Conservation (phyloP, 2,797 vertebrate species). For the Protonibea diacanthus region DNA sequence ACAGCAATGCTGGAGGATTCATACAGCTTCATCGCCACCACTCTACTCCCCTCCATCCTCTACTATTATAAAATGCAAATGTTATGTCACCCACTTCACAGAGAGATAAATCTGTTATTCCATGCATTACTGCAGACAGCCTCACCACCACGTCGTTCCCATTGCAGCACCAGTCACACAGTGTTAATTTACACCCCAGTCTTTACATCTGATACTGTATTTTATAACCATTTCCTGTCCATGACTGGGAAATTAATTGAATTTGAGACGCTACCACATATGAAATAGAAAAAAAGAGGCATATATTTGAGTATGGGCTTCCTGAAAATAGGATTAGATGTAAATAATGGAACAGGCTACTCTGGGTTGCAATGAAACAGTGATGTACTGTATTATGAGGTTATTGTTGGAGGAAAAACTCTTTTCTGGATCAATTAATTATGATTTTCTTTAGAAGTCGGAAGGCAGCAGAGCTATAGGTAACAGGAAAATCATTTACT, state of each 20-base stretch:
- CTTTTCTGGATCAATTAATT: neutral
- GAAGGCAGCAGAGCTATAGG: neutral
- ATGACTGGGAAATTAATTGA: constrained; percentile 41
- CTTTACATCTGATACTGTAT: constrained; percentile 22
- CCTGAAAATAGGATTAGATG: constrained; percentile 25
- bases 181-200: constrained; percentile 42
- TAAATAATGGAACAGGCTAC: neutral
- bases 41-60: constrained; percentile 27
- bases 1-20: constrained; percentile 52
- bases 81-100: constrained; percentile 65
- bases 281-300: constrained; percentile 15
- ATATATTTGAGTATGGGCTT: constrained; percentile 20
- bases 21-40: constrained; percentile 37
- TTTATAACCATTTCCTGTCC: constrained; percentile 44
- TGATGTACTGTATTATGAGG: neutral
- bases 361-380: neutral
- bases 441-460: neutral
- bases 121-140: constrained; percentile 44
- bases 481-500: neutral
- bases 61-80: constrained; percentile 78
- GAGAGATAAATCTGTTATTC: constrained; percentile 65
- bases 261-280: constrained; percentile 12
- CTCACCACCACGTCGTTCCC: constrained; percentile 19
- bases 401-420: constrained; percentile 23
- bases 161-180: constrained; percentile 25